Percentiles rank a stretch among this genome's conserved stretches.
phyloP scores from a whole-genome alignment of 2,888 invertebrate genomes.

The Oscheius sp. region DNA sequence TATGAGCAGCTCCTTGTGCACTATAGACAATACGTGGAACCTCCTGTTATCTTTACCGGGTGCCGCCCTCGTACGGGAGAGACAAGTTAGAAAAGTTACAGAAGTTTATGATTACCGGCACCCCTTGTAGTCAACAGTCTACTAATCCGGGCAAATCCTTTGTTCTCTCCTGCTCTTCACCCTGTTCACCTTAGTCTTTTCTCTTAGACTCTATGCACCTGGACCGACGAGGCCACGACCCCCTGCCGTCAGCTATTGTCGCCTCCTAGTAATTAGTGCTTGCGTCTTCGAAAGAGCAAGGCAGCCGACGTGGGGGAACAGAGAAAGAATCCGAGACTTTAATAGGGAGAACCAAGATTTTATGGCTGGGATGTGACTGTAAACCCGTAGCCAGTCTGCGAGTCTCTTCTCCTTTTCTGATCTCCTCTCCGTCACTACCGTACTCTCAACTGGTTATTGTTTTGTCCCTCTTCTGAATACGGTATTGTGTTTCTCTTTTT shows the following conservation, averaged over 20 bases:
- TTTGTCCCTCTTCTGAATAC: neutral
- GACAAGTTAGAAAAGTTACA: too few species aligned
- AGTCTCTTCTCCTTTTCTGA: neutral
- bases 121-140: too few species aligned
- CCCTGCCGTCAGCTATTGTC: constrained; percentile 33
- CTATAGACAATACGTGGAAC: too few species aligned
- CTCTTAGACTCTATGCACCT: constrained; percentile 21
- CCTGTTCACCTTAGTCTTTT: constrained; percentile 18
- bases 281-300: constrained; percentile 33
- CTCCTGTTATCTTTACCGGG: too few species aligned
- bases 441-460: constrained; percentile 22
- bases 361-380: constrained; percentile 8
- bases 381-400: neutral
- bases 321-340: neutral
- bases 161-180: constrained; percentile 13
- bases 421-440: constrained; percentile 8
- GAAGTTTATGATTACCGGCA: too few species aligned
- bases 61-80: too few species aligned
- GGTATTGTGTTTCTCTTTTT: constrained; percentile 1
- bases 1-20: too few species aligned
- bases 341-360: neutral
- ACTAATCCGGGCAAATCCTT: constrained; percentile 11
- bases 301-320: constrained; percentile 18
- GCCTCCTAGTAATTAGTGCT: constrained; percentile 31
- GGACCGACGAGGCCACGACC: constrained; percentile 26